Evolutionary conservation across 2,888 invertebrate genomes (phyloP).

Genomic region (Caenorhabditis zanzibari): DNA sequence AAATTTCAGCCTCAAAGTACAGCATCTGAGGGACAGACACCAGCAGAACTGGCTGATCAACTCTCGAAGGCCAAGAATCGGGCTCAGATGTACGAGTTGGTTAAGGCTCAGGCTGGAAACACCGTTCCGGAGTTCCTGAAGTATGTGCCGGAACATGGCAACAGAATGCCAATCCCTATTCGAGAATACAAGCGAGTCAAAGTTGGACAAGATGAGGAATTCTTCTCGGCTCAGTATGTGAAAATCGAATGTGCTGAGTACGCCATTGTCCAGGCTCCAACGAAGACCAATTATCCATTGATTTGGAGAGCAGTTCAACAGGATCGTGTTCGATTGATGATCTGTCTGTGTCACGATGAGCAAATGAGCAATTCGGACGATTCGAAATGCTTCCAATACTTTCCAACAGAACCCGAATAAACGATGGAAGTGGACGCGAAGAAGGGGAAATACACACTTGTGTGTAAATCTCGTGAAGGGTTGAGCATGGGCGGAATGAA

Average conservation of each 20-base stretch:
- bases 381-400: constrained; percentile 65
- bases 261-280: constrained; percentile 62
- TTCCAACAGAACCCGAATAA: constrained; percentile 56
- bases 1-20: constrained; percentile 1
- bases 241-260: constrained; percentile 63
- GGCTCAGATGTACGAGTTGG: constrained; percentile 16
- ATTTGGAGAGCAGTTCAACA: constrained; percentile 58
- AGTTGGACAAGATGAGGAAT: constrained; percentile 39
- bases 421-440: constrained; percentile 53
- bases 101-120: constrained; percentile 14
- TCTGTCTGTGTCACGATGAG: constrained; percentile 52
- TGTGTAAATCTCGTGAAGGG: constrained; percentile 43
- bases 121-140: constrained; percentile 33
- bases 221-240: constrained; percentile 47
- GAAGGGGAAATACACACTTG: constrained; percentile 51
- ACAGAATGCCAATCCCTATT: constrained; percentile 53
- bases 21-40: constrained; percentile 32
- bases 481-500: constrained; percentile 30
- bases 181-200: constrained; percentile 50
- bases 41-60: constrained; percentile 33
- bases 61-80: constrained; percentile 24
- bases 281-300: constrained; percentile 35
- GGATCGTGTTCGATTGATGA: constrained; percentile 56
- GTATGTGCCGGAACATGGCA: constrained; percentile 23
- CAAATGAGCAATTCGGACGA: constrained; percentile 54